Conservation (phyloP, 2,888 invertebrate genomes). For the Eugnorisma glareosa region DNA sequence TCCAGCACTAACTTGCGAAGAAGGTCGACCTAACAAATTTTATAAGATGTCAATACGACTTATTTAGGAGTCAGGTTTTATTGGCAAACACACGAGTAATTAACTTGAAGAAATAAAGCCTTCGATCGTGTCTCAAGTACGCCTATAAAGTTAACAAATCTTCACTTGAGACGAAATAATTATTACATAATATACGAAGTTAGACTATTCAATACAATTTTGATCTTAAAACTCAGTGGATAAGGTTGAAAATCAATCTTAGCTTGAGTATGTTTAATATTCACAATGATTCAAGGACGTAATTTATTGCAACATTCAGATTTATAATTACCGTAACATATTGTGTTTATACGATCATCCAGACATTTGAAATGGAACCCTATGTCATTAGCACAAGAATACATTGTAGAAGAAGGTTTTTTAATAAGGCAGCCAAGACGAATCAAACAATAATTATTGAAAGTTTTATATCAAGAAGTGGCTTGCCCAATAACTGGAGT, state of each 20-base stretch:
- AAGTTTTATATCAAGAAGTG: too few relatives aligned
- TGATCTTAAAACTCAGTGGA: accelerated
- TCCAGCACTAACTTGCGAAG: not conserved
- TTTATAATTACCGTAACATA: conserved; percentile 37
- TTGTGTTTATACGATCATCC: not conserved
- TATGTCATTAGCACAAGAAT: not conserved
- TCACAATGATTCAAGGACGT: conserved; percentile 11
- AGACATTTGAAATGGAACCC: conserved; percentile 11
- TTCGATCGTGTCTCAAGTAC: conserved; percentile 36
- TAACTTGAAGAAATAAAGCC: conserved; percentile 18
- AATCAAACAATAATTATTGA: too few relatives aligned
- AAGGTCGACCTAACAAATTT: conserved; percentile 14
- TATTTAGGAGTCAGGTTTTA: conserved; percentile 30
- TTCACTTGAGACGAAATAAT: conserved; percentile 14
- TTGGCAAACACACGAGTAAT: conserved; percentile 32
- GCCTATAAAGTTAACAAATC: conserved; percentile 32
- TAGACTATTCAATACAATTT: not conserved
- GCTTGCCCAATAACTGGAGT: not conserved
- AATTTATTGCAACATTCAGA: conserved; percentile 35
- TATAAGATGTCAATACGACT: conserved; percentile 16
- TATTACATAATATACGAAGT: not conserved
- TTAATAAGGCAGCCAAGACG: not conserved
- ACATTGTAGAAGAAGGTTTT: not conserved
- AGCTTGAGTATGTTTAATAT: not conserved
- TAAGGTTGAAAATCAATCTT: conserved; percentile 8